Evolutionary conservation across 2,797 vertebrate genomes (phyloP).

Genomic region (Botia kubotai): DNA sequence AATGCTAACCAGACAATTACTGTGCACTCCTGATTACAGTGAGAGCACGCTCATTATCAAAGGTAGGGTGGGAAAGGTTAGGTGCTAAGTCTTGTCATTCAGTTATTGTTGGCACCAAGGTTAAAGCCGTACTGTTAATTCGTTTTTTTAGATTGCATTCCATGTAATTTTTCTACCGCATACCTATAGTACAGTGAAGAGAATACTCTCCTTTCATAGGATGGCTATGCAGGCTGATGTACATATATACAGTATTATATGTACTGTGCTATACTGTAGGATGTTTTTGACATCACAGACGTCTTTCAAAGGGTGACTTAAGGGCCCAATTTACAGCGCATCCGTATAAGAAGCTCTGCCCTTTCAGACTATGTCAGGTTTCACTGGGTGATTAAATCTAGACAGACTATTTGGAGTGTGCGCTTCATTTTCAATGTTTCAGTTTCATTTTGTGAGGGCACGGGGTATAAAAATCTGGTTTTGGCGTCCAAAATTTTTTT

Average conservation of each 20-base stretch:
- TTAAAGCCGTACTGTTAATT: background rate
- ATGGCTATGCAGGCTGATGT: background rate
- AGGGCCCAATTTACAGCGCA: constrained; percentile 46
- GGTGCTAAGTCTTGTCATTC: constrained; percentile 2
- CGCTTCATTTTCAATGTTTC: constrained; percentile 62
- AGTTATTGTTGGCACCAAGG: background rate
- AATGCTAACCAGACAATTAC: constrained; percentile 87
- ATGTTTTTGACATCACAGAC: constrained; percentile 22
- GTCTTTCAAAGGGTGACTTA: constrained; percentile 62
- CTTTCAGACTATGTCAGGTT: constrained; percentile 65
- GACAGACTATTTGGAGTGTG: constrained; percentile 59
- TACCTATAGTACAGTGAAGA: background rate
- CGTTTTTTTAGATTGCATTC: background rate
- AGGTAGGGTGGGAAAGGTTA: constrained; percentile 58
- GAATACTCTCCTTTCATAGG: background rate
- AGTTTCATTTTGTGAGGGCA: constrained; percentile 61
- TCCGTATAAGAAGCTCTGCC: constrained; percentile 50
- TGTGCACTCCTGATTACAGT: constrained; percentile 83
- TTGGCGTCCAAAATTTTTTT: background rate
- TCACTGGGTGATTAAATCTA: constrained; percentile 64
- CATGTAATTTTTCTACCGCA: background rate
- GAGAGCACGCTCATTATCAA: constrained; percentile 78
- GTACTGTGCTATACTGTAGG: no score
- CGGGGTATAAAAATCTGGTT: constrained; percentile 44
- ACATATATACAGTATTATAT: no score